phyloP scores from a whole-genome alignment of 2,797 vertebrate genomes.

The Caiman crocodilus region DNA sequence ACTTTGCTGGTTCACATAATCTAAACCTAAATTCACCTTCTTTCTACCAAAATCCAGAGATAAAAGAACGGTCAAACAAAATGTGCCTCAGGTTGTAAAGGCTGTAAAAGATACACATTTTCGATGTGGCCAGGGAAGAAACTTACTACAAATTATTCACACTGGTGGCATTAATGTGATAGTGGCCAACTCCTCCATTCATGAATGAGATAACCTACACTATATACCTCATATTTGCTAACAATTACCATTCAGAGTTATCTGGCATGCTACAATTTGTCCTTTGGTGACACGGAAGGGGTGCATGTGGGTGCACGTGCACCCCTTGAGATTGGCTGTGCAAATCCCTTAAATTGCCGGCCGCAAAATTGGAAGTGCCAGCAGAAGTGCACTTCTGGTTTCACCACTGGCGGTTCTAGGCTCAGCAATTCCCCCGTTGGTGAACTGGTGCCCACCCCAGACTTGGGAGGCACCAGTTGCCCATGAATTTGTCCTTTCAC shows the following conservation, averaged over 20 bases:
- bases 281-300: neutral
- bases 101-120: neutral
- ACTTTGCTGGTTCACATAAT: neutral
- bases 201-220: no score
- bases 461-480: no score
- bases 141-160: rapidly evolving
- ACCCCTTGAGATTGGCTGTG: no score
- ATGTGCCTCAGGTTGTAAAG: neutral
- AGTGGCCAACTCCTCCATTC: neutral
- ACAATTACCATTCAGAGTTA: rapidly evolving
- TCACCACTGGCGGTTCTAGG: no score
- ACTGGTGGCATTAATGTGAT: neutral
- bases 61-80: neutral
- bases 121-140: neutral
- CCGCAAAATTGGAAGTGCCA: no score
- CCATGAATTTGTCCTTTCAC: neutral
- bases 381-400: no score
- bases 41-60: neutral
- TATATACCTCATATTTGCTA: neutral
- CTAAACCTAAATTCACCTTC: neutral
- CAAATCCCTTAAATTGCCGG: no score
- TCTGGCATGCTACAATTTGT: neutral
- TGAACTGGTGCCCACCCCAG: no score
- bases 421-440: no score
- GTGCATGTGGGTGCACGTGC: no score